Percentiles rank a stretch among this genome's conserved stretches.
Evolutionary conservation across 2,888 invertebrate genomes (phyloP).

Genomic region (Cantharis nigra): DNA sequence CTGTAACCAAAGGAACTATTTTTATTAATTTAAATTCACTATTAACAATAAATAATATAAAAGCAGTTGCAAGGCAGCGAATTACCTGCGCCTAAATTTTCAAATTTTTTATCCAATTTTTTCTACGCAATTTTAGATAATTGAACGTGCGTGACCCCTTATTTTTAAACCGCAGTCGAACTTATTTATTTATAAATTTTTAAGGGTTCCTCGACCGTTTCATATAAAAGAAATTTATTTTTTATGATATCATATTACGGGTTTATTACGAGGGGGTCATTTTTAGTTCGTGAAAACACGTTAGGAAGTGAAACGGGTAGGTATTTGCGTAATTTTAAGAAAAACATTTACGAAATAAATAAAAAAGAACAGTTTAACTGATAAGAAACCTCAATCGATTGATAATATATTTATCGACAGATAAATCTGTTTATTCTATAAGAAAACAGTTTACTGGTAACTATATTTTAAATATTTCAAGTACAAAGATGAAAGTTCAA

Average conservation of each 20-base stretch:
- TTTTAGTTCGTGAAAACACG: background rate
- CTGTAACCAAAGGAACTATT: conserved; percentile 40
- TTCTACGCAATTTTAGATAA: background rate
- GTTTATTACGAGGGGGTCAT: background rate
- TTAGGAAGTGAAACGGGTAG: background rate
- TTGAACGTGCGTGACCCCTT: background rate
- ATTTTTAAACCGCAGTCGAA: background rate
- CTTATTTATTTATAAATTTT: background rate
- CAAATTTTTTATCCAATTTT: background rate
- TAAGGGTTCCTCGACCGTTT: background rate
- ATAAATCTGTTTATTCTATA: background rate
- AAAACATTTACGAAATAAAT: background rate
- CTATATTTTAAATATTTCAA: background rate
- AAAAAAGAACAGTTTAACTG: background rate
- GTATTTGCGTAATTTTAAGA: background rate
- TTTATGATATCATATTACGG: background rate
- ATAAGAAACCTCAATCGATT: conserved; percentile 10
- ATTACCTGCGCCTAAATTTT: background rate
- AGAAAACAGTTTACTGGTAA: background rate
- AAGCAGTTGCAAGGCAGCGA: background rate
- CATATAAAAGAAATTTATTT: background rate
- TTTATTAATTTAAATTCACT: background rate
- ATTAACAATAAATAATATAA: background rate
- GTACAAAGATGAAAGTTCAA: background rate
- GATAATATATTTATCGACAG: background rate